Conservation (phyloP, 2,888 invertebrate genomes). For the Erebia ligea region DNA sequence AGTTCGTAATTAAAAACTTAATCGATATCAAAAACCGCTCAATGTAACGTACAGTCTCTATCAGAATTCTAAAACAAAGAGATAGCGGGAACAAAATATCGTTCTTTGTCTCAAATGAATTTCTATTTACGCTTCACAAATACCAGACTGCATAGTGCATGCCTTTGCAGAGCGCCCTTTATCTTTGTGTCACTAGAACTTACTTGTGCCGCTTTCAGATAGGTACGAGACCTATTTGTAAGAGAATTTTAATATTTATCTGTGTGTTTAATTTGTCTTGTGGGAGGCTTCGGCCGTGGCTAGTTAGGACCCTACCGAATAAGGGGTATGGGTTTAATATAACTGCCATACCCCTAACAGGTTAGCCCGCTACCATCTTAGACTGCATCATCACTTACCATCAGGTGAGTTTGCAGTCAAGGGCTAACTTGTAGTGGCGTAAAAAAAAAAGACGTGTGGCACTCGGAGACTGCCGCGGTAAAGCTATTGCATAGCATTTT, state of each 20-base stretch:
- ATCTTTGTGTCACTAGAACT: slow-evolving; percentile 11
- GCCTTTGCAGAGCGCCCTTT: slow-evolving; percentile 8
- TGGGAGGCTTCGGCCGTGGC: too few relatives aligned
- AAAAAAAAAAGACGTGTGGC: too few relatives aligned
- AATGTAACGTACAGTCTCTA: background rate
- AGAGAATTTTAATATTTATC: background rate
- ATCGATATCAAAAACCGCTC: background rate
- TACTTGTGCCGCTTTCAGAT: background rate
- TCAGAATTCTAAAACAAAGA: slow-evolving; percentile 7
- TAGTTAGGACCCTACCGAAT: too few relatives aligned
- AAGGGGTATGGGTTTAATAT: too few relatives aligned
- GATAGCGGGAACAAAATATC: slow-evolving; percentile 10
- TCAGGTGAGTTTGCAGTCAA: too few relatives aligned
- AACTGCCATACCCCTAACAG: too few relatives aligned
- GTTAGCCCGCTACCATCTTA: too few relatives aligned
- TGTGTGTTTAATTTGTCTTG: too few relatives aligned
- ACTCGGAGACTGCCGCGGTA: too few relatives aligned
- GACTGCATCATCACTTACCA: too few relatives aligned
- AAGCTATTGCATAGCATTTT: too few relatives aligned
- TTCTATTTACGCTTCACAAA: slow-evolving; percentile 24
- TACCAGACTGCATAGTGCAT: slow-evolving; percentile 15
- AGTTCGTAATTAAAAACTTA: background rate
- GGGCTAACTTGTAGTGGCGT: too few relatives aligned
- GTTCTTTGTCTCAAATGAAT: slow-evolving; percentile 25
- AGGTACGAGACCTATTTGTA: background rate